These are phyloP conservation scores for Pedetes capensis DNA, from an alignment of 2,113 vertebrate genomes.

Conservation along the genomic window DNA sequence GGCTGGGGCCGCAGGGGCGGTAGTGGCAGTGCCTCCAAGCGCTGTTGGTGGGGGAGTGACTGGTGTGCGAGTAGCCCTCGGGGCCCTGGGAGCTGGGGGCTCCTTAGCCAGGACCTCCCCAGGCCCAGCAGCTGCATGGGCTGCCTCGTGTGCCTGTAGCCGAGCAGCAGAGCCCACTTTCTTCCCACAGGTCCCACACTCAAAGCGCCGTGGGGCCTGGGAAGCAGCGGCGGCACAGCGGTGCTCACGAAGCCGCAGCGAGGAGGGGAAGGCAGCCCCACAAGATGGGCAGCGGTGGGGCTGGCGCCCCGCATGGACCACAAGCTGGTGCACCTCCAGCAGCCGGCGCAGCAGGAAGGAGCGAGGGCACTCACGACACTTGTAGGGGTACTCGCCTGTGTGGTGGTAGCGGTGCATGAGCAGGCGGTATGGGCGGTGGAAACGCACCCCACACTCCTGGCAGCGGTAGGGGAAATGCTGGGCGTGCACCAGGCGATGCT, in stretches of 20 bases:
- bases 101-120: constrained; percentile 86
- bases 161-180: constrained; percentile 91
- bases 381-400: constrained; percentile 91
- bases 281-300: constrained; percentile 88
- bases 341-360: constrained; percentile 91
- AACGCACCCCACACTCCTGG: constrained; percentile 91
- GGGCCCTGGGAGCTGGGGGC: constrained; percentile 79
- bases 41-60: constrained; percentile 70
- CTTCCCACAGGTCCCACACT: constrained; percentile 92
- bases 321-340: constrained; percentile 91
- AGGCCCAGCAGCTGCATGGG: constrained; percentile 74
- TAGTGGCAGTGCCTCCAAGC: constrained; percentile 27
- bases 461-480: constrained; percentile 89
- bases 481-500: constrained; percentile 88
- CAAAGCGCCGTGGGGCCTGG: constrained; percentile 83
- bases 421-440: constrained; percentile 90
- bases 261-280: constrained; percentile 87
- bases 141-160: constrained; percentile 85
- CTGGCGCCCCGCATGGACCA: constrained; percentile 87
- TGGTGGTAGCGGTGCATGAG: constrained; percentile 93
- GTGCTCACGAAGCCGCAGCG: constrained; percentile 88
- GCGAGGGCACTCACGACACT: constrained; percentile 88
- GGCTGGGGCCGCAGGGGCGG: constrained; percentile 73
- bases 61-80: constrained; percentile 51
- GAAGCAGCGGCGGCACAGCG: constrained; percentile 85